These are phyloP conservation scores for Terrapene triunguis DNA, from an alignment of 2,113 vertebrate genomes.

Conservation along the genomic window DNA sequence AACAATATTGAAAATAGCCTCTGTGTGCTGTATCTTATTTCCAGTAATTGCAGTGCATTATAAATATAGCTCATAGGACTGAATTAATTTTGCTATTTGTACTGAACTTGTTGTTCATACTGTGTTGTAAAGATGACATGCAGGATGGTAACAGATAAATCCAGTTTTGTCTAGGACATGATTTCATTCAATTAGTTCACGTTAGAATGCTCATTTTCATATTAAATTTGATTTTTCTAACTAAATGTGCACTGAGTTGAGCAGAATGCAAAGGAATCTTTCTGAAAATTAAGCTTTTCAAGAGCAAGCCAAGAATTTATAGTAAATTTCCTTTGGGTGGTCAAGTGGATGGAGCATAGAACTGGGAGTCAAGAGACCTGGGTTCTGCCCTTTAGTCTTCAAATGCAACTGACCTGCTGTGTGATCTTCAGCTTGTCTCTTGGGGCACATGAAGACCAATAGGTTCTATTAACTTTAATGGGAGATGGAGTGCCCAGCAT, in stretches of 20 bases:
- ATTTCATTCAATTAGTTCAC: not conserved
- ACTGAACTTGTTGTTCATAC: not conserved
- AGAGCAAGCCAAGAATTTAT: not conserved
- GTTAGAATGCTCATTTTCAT: conserved; percentile 24
- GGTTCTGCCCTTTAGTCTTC: not conserved
- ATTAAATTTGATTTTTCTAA: not conserved
- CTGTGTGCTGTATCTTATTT: not conserved
- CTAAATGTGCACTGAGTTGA: not conserved
- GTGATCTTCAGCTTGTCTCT: not conserved
- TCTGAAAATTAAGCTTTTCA: not conserved
- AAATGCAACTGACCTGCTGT: fast-evolving
- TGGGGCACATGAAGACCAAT: not conserved
- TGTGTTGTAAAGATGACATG: not conserved
- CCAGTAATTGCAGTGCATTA: not conserved
- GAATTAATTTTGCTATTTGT: conserved; percentile 11
- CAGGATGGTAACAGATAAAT: not conserved
- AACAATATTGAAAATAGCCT: not conserved
- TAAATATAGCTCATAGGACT: conserved; percentile 20
- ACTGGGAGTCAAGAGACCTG: not conserved
- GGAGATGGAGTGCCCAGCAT: not conserved
- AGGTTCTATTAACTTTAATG: not conserved
- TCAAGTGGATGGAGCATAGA: not conserved
- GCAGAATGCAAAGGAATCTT: not conserved
- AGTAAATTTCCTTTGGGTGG: not conserved
- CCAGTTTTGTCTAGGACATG: not conserved